Evolutionary conservation across 2,888 invertebrate genomes (phyloP), one percentile per base, ranked within the genome.

Genomic region (Phaonia tiefii): DNA sequence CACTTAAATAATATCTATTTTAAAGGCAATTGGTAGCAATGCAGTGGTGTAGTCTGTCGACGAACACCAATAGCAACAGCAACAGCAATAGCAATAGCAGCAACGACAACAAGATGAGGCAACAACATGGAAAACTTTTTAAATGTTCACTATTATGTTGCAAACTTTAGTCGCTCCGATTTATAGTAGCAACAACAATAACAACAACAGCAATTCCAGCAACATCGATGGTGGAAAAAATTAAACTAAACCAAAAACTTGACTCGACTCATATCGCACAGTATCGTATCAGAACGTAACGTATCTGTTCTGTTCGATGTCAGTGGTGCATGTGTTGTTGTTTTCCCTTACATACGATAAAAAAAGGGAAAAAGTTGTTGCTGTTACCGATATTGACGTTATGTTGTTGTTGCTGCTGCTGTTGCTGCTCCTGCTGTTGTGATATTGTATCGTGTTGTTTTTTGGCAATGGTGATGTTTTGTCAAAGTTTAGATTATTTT

Each of bases 141-240:
- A 79, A 79, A 79, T 79, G 78, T 79, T 79, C 73, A 65, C 78
- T 69, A 70, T 74, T 78, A 72, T 79, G 67, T 63, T 69, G 74
- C 51, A 71, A 60, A 66, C 73, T 74, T 72, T 72, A 51, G 49
- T 72, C 63, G 37, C 72, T 63, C 60, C 72, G 60, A 72, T 72
- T 72, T 72, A 63, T 60, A 60, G 60, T 44, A 58, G 46, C n/a
- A 67, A 67, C 44, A 70, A 13, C 11, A 58, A 15, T 15, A 56
- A 56, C 54, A 51, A 39, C 20, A 70, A 42, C 54, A 11, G 26
- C 20, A 37, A 10, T 25, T 2, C 20, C 31, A 7, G 54, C 37
- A 22, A 39, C 42, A 51, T 25, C 13, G 20, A 2, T 37, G 15
- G 37, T 37, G 31, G 17, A 17, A 42, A 42, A 42, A 63, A 63